Base-by-base conservation (phyloP, 2,113 vertebrate genomes). In the Pongo abelii region DNA sequence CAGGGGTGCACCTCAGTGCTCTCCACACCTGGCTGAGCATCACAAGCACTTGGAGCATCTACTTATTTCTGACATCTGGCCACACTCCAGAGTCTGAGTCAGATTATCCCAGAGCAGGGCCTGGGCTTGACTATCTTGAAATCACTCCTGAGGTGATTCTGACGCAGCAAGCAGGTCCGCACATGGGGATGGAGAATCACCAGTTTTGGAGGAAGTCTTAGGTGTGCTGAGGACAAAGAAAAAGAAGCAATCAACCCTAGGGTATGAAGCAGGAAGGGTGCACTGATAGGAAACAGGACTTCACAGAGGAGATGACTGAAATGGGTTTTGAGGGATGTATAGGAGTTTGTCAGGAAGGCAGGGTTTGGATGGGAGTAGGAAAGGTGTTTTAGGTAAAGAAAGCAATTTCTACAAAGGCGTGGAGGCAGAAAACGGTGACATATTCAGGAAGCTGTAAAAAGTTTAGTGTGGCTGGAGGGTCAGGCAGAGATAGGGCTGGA, bases 321-420 rank as follows among this genome's bases (percentile, higher is more conserved):
- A 80, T 55, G 64, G 67, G 69, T 84, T 88, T 93, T 72, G 79
- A 96, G 48, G 85, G 40, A 20, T 84, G 5, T 32, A 3, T 61
- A 94, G 69, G 70, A 91, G 83, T 94, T 94, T 94, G 89, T 84
- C 46, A 40, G 57, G 46, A 64, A 55, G 84, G 35, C 61, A 69
- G 25, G n/a, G 12, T 93, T 97, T 67, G 38, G 46, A 18, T 69
- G 52, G 38, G 74, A 69, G 22, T 48, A 43, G 57, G 52, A 59
- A 48, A 93, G 57, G 35, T 55, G 8, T 48, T 85, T 91, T n/a
- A 67, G 35, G 27, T 87, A 61, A 87, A 86, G 74, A n/a, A 91
- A 89, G 61, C 27, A 30, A 52, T 88, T 81, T 72, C 67, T 83
- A 38, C 74, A 84, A 91, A 97, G 78, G 14, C 18, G 6, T 12